Conservation (phyloP, 2,888 invertebrate genomes). For the Hypsopygia costalis region DNA sequence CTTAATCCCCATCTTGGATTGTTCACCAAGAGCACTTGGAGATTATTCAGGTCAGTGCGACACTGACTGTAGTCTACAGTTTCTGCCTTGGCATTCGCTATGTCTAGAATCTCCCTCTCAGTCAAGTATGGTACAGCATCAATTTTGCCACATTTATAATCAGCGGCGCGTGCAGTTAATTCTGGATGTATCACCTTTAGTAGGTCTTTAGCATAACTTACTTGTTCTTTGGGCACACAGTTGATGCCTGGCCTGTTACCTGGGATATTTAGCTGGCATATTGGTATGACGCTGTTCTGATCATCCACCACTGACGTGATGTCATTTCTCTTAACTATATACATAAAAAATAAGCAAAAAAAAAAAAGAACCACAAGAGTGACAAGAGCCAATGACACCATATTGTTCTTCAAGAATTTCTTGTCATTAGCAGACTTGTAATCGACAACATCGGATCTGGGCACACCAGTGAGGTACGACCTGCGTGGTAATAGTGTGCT, state of each 20-base stretch:
- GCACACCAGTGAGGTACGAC: slow-evolving; percentile 56
- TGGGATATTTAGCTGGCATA: slow-evolving; percentile 76
- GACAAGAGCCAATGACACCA: slow-evolving; percentile 83
- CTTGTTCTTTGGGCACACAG: slow-evolving; percentile 83
- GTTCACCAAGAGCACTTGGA: slow-evolving; percentile 84
- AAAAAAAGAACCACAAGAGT: slow-evolving; percentile 83
- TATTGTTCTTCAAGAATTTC: slow-evolving; percentile 79
- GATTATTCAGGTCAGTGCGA: slow-evolving; percentile 81
- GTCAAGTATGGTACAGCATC: slow-evolving; percentile 79
- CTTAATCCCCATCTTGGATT: slow-evolving; percentile 88
- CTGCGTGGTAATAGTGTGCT: slow-evolving; percentile 54
- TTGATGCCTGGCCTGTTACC: slow-evolving; percentile 80
- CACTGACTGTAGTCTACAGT: slow-evolving; percentile 62
- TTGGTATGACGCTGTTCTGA: slow-evolving; percentile 79
- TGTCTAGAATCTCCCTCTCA: slow-evolving; percentile 82
- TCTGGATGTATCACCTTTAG: slow-evolving; percentile 84
- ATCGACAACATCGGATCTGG: slow-evolving; percentile 57
- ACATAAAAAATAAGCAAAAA: slow-evolving; percentile 83
- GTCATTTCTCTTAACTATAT: slow-evolving; percentile 83
- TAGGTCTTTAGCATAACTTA: slow-evolving; percentile 82
- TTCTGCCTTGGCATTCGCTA: slow-evolving; percentile 58
- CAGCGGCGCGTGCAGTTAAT: slow-evolving; percentile 79
- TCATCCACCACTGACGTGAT: slow-evolving; percentile 75
- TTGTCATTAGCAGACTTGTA: slow-evolving; percentile 66
- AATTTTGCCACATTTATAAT: slow-evolving; percentile 77